These are phyloP conservation scores for Frankliniella fusca DNA, from an alignment of 2,888 invertebrate species.

Conservation along the genomic window DNA sequence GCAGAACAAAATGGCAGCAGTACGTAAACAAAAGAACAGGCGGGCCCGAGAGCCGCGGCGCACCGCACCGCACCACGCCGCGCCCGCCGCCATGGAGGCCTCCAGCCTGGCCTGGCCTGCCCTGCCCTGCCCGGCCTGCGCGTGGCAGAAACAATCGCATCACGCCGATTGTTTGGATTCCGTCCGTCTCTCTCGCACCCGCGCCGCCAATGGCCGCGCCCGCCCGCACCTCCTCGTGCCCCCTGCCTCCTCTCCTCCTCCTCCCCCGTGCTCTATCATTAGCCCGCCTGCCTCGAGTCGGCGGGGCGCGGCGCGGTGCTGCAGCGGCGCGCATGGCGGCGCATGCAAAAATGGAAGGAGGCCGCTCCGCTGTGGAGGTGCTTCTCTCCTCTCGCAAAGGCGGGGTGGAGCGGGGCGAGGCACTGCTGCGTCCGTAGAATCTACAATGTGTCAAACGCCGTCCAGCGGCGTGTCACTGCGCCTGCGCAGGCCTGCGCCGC, in stretches of 20 bases:
- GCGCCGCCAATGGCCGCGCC: neutral
- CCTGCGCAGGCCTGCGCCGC: no score
- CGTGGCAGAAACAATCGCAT: no score
- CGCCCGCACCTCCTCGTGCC: neutral
- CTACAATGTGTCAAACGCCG: no score
- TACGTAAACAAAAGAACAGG: slow-evolving; percentile 8
- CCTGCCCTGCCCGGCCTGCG: neutral
- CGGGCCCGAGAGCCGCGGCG: neutral
- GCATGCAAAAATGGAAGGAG: neutral
- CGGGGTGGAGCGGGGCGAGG: no score
- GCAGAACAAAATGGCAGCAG: slow-evolving; percentile 24
- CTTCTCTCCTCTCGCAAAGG: neutral
- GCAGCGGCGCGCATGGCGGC: neutral
- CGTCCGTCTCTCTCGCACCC: no score
- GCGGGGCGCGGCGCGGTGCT: neutral
- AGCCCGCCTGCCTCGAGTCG: neutral
- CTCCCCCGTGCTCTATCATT: no score
- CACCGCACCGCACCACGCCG: neutral
- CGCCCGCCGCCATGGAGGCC: neutral
- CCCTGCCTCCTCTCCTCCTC: no score
- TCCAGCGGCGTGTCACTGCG: no score
- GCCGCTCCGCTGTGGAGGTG: neutral
- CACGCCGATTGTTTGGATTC: no score
- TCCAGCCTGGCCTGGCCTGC: neutral
- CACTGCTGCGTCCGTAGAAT: no score